Evolutionary conservation across 2,797 vertebrate species (phyloP), one percentile per base, ranked within the genome.

Genomic region (Lagocephalus sceleratus): DNA sequence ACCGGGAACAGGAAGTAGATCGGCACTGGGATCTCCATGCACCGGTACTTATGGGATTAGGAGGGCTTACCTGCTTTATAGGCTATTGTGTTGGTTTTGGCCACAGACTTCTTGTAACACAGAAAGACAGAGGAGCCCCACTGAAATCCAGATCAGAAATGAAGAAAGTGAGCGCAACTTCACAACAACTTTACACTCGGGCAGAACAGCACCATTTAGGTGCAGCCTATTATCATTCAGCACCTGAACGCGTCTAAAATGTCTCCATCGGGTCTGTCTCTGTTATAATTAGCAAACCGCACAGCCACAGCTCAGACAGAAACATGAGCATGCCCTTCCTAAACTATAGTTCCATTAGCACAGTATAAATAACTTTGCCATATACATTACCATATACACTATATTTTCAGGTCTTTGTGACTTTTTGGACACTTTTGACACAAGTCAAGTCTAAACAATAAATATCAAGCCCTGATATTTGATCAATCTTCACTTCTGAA

Each of bases 21-120:
- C 47, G 39, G 51, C 3, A 49, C 54, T 29, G 41, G 39, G 12
- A 49, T 59, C 32, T 60, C 26, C 44, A 38, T 46, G 54, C 25
- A 32, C 14, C 4, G 1, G 57, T 38, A 26, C 53, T 66, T 42
- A 32, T 7, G 23, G 57, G 53, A 60, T 77, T 41, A 69, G 7
- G 40, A 46, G 21, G 38, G 20, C 59, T 77, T 78, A 91, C 90
- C 96, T 87, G 96, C 96, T 95, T 97, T 98, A 76, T 98, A 98
- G 45, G 94, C 95, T 82, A 99, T 83, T 32, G 92, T 92, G 88
- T 98, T 99, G 84, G 92, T 94, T 91, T 98, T 98, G 81, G 94
- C 94, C 90, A 99, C 93, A 43, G 96, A 98, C 82, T 98, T 99
- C 88, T 99, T 99, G 51, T 98, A 99, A 83, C 96, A 99, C 72